Conservation (phyloP, 2,888 invertebrate genomes). For the Dexiosoma caninum region DNA sequence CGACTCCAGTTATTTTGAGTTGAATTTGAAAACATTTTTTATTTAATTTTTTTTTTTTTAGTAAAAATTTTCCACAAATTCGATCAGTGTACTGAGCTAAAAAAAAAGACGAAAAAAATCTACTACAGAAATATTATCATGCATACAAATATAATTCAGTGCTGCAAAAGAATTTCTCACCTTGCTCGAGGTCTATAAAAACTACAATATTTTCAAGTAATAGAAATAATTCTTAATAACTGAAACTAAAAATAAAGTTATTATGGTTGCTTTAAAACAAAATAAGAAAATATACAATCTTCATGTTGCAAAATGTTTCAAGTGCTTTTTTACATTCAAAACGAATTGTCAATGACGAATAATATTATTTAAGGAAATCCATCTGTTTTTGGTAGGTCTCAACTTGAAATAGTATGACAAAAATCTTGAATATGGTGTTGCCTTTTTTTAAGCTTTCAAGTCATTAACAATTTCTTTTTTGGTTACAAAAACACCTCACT, state of each 20-base stretch:
- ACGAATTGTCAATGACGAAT: not conserved
- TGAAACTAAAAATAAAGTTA: not conserved
- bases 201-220: too few relatives aligned
- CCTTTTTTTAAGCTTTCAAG: constrained; percentile 3
- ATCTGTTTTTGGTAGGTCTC: constrained; percentile 12
- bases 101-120: too few relatives aligned
- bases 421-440: constrained; percentile 15
- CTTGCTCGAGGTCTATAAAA: not conserved
- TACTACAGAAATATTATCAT: too few relatives aligned
- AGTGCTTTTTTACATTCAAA: not conserved
- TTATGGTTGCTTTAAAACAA: too few relatives aligned
- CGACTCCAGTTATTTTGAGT: too few relatives aligned
- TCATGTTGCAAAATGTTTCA: not conserved
- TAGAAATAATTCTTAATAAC: not conserved
- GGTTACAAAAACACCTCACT: constrained; percentile 26
- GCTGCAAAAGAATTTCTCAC: not conserved
- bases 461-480: constrained; percentile 45
- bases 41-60: too few relatives aligned
- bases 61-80: too few relatives aligned
- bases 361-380: constrained; percentile 34
- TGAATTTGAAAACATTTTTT: too few relatives aligned
- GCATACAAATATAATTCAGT: not conserved
- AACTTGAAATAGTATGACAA: not conserved
- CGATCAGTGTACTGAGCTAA: too few relatives aligned
- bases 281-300: too few relatives aligned